A percentile compares a stretch with the other conserved stretches of the same genome.
These are phyloP conservation scores for Macaria liturata DNA, from an alignment of 2,888 invertebrate species.

Conservation along the genomic window DNA sequence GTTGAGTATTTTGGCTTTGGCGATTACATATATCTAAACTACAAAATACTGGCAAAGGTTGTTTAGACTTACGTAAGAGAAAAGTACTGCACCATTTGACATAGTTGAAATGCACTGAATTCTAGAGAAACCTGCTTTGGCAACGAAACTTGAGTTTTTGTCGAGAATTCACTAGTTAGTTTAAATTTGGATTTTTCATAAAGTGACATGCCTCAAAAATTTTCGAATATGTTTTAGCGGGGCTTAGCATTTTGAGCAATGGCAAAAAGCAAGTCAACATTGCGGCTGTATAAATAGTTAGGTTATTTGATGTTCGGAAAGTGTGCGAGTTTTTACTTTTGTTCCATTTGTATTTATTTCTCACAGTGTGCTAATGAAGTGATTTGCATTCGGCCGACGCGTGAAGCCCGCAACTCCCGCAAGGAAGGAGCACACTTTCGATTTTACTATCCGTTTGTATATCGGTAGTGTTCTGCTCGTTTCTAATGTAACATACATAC, in stretches of 20 bases:
- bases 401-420: neutral
- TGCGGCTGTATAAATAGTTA: too few species aligned
- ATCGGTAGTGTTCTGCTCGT: constrained; percentile 14
- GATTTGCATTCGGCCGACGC: constrained; percentile 19
- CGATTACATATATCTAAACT: too few species aligned
- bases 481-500: constrained; percentile 23
- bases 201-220: neutral
- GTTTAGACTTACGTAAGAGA: constrained; percentile 10
- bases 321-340: neutral
- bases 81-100: constrained; percentile 10
- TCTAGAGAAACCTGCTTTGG: neutral
- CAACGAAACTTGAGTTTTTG: neutral
- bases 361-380: constrained; percentile 18
- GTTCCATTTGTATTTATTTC: neutral
- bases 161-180: neutral
- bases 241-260: too few species aligned
- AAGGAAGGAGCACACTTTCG: constrained; percentile 42
- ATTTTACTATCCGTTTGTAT: constrained; percentile 35
- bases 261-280: too few species aligned
- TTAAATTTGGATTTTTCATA: neutral
- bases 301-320: neutral
- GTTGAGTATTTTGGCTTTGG: too few species aligned
- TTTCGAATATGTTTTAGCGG: too few species aligned
- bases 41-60: neutral
- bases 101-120: neutral